These are phyloP conservation scores for Arrhopalites spinosus DNA, from an alignment of 2,888 invertebrate genomes.

Conservation along the genomic window DNA sequence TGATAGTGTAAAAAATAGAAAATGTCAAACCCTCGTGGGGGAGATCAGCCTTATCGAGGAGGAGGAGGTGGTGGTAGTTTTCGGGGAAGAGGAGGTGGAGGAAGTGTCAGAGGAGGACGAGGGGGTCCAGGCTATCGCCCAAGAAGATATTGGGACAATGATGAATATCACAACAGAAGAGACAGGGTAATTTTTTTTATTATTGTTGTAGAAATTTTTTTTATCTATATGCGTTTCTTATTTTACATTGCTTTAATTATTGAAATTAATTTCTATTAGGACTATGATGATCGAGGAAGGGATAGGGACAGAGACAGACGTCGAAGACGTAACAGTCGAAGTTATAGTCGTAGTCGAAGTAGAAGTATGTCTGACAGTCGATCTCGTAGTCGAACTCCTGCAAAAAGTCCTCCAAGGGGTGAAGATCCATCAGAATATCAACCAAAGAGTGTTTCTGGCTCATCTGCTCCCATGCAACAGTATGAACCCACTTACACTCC, in stretches of 20 bases:
- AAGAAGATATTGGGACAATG: conserved; percentile 55
- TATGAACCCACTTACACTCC: conserved; percentile 47
- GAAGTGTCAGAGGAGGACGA: conserved; percentile 37
- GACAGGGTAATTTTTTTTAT: conserved; percentile 43
- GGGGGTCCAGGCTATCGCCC: conserved; percentile 44
- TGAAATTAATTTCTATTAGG: conserved; percentile 35
- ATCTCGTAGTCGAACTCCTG: conserved; percentile 38
- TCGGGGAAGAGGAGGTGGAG: conserved; percentile 20
- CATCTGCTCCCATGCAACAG: conserved; percentile 20
- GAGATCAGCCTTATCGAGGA: conserved; percentile 29
- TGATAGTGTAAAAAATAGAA: not conserved
- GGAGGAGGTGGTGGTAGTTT: conserved; percentile 41
- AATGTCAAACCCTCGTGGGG: conserved; percentile 18
- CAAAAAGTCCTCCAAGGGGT: conserved; percentile 9
- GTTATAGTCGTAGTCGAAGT: conserved; percentile 48
- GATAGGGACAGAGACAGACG: conserved; percentile 39
- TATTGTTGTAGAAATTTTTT: not conserved
- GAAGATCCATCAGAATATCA: conserved; percentile 42
- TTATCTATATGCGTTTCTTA: not conserved
- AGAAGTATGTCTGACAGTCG: conserved; percentile 45
- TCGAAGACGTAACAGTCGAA: conserved; percentile 42
- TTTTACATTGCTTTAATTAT: not conserved
- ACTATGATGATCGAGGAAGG: conserved; percentile 47
- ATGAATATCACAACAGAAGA: conserved; percentile 50
- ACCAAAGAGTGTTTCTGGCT: conserved; percentile 30